phyloP scores from a whole-genome alignment of 1,140 invertebrate species.

The Propsilocerus akamusi region DNA sequence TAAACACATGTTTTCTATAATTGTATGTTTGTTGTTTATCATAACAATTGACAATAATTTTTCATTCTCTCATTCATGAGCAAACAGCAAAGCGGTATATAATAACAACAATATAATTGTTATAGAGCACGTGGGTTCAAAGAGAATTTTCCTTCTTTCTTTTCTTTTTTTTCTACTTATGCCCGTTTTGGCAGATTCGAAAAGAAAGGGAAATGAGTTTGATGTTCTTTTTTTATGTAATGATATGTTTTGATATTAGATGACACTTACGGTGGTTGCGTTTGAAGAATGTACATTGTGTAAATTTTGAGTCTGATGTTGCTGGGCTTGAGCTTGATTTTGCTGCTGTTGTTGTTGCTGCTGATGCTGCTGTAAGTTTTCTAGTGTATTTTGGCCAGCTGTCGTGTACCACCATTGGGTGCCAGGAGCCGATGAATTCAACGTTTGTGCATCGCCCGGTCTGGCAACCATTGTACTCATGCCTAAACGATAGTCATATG shows the following conservation, averaged over 20 bases:
- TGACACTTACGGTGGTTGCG: background rate
- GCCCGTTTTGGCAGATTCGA: too few relatives aligned
- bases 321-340: conserved; percentile 17
- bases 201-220: background rate
- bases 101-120: background rate
- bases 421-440: conserved; percentile 30
- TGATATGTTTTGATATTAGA: background rate
- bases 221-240: background rate
- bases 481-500: conserved; percentile 41
- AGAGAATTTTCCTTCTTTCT: background rate
- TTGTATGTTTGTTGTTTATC: conserved; percentile 4
- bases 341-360: conserved; percentile 26
- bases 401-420: conserved; percentile 45
- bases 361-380: conserved; percentile 30
- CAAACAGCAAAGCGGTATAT: background rate
- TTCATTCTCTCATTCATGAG: background rate
- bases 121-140: conserved; percentile 2
- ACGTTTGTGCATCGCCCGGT: conserved; percentile 20
- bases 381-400: conserved; percentile 28
- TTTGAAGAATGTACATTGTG: conserved; percentile 2
- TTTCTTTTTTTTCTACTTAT: background rate
- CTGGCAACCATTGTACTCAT: conserved; percentile 24
- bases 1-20: conserved; percentile 4
- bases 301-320: conserved; percentile 12
- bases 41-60: conserved; percentile 1